These are phyloP conservation scores for Agonopterix heracliana DNA, from an alignment of 2,888 invertebrate species.

Conservation along the genomic window DNA sequence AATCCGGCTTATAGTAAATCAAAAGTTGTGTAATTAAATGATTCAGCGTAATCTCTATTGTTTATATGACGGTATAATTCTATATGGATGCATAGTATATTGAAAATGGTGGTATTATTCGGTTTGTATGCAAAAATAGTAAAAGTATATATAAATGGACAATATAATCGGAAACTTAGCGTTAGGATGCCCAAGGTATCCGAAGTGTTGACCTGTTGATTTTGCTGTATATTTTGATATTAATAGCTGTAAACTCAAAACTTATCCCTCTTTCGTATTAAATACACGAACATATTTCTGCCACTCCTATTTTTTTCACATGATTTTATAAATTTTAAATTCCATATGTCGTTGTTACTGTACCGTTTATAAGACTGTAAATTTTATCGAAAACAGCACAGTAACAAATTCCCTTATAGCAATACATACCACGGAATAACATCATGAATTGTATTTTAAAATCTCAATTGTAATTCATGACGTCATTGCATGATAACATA, in stretches of 20 bases:
- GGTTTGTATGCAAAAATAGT: slow-evolving; percentile 66
- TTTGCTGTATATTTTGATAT: slow-evolving; percentile 48
- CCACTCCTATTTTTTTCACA: slow-evolving; percentile 34
- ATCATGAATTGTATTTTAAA: slow-evolving; percentile 25
- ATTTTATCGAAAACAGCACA: slow-evolving; percentile 5
- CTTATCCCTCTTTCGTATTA: slow-evolving; percentile 66
- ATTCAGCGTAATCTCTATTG: slow-evolving; percentile 47
- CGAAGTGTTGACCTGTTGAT: slow-evolving; percentile 67
- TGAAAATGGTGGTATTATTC: slow-evolving; percentile 58
- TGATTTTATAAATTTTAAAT: slow-evolving; percentile 15
- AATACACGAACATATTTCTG: slow-evolving; percentile 30
- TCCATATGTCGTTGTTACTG: slow-evolving; percentile 20
- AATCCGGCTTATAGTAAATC: slow-evolving; percentile 55
- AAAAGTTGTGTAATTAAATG: slow-evolving; percentile 49
- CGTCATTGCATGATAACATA: slow-evolving; percentile 22
- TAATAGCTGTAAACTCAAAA: slow-evolving; percentile 65
- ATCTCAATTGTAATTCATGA: slow-evolving; percentile 33
- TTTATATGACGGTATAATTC: slow-evolving; percentile 42
- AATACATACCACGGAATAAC: slow-evolving; percentile 19
- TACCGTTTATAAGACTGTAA: slow-evolving; percentile 18
- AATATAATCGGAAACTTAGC: slow-evolving; percentile 64
- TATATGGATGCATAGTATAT: slow-evolving; percentile 63
- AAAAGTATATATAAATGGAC: slow-evolving; percentile 67
- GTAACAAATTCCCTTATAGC: slow-evolving; percentile 17
- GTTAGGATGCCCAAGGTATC: slow-evolving; percentile 73